Conservation (phyloP, 1,140 invertebrate species). For the Cyphomyrmex costatus region DNA sequence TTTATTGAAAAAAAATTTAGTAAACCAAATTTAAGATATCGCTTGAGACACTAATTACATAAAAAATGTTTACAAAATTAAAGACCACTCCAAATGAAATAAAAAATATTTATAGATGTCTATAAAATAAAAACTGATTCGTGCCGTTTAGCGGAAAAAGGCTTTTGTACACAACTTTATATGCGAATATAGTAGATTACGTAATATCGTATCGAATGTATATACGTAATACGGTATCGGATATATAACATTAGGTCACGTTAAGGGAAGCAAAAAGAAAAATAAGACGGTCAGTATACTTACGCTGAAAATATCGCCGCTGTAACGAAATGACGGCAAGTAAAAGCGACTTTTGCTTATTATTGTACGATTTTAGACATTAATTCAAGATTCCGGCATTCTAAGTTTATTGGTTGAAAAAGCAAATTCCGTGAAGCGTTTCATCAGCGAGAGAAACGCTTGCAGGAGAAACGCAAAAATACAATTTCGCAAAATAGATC, state of each 20-base stretch:
- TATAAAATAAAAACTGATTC: slow-evolving; percentile 4
- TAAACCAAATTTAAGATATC: neutral
- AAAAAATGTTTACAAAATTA: neutral
- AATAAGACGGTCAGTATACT: neutral
- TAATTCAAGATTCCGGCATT: slow-evolving; percentile 30
- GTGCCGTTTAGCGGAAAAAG: neutral
- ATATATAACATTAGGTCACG: neutral
- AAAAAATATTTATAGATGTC: neutral
- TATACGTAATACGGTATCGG: neutral
- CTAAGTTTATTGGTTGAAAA: slow-evolving; percentile 54
- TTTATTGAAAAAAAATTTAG: neutral
- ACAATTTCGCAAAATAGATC: slow-evolving; percentile 13
- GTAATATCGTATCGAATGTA: neutral
- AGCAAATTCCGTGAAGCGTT: slow-evolving; percentile 49
- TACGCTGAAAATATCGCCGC: slow-evolving; percentile 5
- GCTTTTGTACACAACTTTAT: neutral
- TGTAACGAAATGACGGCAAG: neutral
- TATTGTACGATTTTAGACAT: slow-evolving; percentile 16
- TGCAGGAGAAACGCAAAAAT: neutral
- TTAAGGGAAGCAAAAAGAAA: slow-evolving; percentile 41
- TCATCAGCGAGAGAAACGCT: no score
- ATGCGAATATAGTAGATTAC: slow-evolving; percentile 15
- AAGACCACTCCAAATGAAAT: neutral
- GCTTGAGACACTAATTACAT: neutral
- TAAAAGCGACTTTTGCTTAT: slow-evolving; percentile 55